Base-by-base conservation (phyloP, 2,888 invertebrate genomes). In the Acleris holmiana region DNA sequence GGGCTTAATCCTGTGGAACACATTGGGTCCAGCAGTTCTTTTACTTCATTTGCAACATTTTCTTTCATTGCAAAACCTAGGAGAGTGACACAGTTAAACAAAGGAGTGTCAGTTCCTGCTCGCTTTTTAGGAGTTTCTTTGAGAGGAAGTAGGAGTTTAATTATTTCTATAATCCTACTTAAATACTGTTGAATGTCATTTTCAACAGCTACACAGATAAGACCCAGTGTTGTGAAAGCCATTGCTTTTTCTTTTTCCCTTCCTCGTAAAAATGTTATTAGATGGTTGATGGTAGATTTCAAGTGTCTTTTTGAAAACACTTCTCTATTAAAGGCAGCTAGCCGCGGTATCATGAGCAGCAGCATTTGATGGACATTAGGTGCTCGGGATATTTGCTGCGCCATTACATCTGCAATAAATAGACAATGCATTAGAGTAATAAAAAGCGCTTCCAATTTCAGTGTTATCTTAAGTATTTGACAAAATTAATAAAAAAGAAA, bases 71-170 rank as follows among this genome's bases (percentile, higher is more conserved):
- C 98, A 80, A 97, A 96, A 0, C 97, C 97, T 49, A 99, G 87
- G 70, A 99, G 93, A 15, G 98, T 98, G n/a, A 99, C 96, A 86
- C 99, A 99, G 61, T 97, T 96, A 82, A 99, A 99, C 47, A 99
- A 95, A 0, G 97, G 95, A 0, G 98, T 96, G 78, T 99, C 99
- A 29, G 96, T 93, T 0, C 94, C 90, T 21, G 93, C 89, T 64
- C 95, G 94, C 80, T 97, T 97, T 79, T 97, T 97, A 0, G 96
- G 94, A 0, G 95, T 94, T 70, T 97, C 97, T 80, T 95, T 94
- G 0, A 95, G 92, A 0, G 98, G 98, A 55, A 98, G 86, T 3
- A 96, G 94, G 44, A 93, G 82, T 78, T 95, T 95, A 44, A 98
- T 95, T 7, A 96, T 94, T 75, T 97, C 97, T 95, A 99, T 97